A percentile compares a stretch with the other conserved stretches of the same genome.
Evolutionary conservation across 2,113 vertebrate genomes (phyloP).

Genomic region (Cricetomys ansorgei): DNA sequence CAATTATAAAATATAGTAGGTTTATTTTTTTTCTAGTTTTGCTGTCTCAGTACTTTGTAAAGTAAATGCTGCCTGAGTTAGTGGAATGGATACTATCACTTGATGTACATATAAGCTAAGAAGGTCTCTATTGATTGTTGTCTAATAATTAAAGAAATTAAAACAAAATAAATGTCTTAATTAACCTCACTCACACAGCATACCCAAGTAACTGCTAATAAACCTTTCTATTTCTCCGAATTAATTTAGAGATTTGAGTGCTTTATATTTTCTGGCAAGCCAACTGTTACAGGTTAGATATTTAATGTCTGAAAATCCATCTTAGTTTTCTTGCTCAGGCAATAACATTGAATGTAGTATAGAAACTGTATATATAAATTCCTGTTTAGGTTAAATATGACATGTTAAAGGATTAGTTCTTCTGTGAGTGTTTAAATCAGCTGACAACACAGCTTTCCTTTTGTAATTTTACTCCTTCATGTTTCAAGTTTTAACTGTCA

Average conservation of each 20-base stretch:
- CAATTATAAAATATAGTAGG: conserved; percentile 54
- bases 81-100: conserved; percentile 38
- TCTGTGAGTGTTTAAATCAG: background rate
- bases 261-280: conserved; percentile 36
- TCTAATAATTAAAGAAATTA: conserved; percentile 23
- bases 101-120: conserved; percentile 34
- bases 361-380: background rate
- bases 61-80: conserved; percentile 48
- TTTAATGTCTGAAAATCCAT: conserved; percentile 35
- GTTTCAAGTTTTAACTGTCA: background rate
- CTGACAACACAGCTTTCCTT: background rate
- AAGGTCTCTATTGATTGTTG: conserved; percentile 80
- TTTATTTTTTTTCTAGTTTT: conserved; percentile 35
- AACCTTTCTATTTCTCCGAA: conserved; percentile 60
- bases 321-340: background rate
- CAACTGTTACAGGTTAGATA: conserved; percentile 21
- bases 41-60: background rate
- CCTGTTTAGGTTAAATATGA: background rate
- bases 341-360: background rate
- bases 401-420: background rate
- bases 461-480: background rate
- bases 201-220: conserved; percentile 22
- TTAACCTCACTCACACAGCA: conserved; percentile 22
- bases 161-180: conserved; percentile 45
- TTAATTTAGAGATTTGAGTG: conserved; percentile 6